Base-by-base conservation (phyloP, 2,797 vertebrate species). In the Scolopax rusticola region DNA sequence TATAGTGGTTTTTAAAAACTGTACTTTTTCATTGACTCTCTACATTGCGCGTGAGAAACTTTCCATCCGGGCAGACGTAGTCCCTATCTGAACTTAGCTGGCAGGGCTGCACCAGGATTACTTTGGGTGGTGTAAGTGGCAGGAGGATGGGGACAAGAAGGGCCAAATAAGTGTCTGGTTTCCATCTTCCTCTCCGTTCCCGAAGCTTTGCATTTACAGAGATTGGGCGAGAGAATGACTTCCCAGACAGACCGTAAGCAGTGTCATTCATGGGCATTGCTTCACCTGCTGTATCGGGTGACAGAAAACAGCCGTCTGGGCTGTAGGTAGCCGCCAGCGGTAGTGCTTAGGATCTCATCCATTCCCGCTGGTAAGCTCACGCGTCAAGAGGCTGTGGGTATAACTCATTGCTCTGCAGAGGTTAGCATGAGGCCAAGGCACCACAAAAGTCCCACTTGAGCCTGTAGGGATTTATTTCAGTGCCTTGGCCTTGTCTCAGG, bases 401-500 rank as follows among this genome's bases (percentile, higher is more conserved):
- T 18, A 89, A 27, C 53, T 92, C 91, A 54, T 93, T 94, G 75
- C 84, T 77, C 70, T 51, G 23, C 41, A 59, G 91, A 59, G 91
- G 94, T 95, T 89, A 95, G 81, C 32, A 3, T 0, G 1, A 83
- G 93, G 94, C 96, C 91, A 94, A 95, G 91, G 86, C 93, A 94
- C 92, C 90, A 75, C 86, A 40, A 68, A 85, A 95, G 93, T 95
- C 90, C 84, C 75, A 47, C 91, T 89, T 90, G 93, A 96, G 93
- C 93, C 81, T 59, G 50, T 80, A 85, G 88, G 78, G 95, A 92
- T 96, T 96, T 90, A 87, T 96, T 93, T 96, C 3, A 7, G 48
- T 77, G 88, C 90, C 93, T 97, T 89, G 91, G 94, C 90, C 94
- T 94, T 90, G 88, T 95, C 95, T 95, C 81, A 47, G 94, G 88